phyloP scores from a whole-genome alignment of 2,113 vertebrate species.

The Heteronetta atricapilla region DNA sequence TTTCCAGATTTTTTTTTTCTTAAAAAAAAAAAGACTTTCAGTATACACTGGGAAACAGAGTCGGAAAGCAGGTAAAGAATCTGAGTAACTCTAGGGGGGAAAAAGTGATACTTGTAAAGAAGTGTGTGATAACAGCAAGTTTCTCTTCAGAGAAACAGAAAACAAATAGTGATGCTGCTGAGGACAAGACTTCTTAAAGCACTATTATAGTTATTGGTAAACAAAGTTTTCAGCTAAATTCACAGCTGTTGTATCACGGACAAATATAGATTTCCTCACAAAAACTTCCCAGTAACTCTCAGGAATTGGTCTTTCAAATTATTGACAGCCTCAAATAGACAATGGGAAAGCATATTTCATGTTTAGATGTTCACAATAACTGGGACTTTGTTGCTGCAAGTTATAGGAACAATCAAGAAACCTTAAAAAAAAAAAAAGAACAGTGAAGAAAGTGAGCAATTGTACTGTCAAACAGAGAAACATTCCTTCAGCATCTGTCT shows the following conservation, averaged over 20 bases:
- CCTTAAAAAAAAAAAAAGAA: neutral
- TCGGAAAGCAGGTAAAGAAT: neutral
- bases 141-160: neutral
- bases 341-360: neutral
- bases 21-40: neutral
- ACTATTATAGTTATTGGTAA: neutral
- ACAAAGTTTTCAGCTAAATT: neutral
- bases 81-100: neutral
- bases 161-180: neutral
- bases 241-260: neutral
- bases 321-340: neutral
- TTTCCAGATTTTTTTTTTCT: neutral
- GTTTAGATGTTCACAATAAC: neutral
- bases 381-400: neutral
- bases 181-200: neutral
- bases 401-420: neutral
- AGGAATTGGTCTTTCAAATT: neutral
- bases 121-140: neutral
- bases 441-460: neutral
- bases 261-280: neutral
- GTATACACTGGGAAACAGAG: neutral
- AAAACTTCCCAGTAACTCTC: neutral
- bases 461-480: neutral
- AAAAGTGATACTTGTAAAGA: neutral
- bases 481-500: neutral